Conservation (phyloP, 2,113 vertebrate genomes). For the Apus apus region DNA sequence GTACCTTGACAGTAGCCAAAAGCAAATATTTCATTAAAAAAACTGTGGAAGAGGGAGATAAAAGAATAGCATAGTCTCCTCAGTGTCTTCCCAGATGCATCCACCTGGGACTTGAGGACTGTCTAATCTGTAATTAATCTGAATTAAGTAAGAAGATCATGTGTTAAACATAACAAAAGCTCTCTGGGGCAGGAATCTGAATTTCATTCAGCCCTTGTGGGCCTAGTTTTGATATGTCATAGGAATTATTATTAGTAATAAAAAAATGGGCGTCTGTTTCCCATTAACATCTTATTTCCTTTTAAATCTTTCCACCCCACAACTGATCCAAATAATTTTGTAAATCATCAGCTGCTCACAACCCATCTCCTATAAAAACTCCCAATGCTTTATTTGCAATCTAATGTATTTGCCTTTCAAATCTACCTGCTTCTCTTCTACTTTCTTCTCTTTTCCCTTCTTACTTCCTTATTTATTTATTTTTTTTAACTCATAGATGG, state of each 20-base stretch:
- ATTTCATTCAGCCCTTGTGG: neutral
- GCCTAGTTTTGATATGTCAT: neutral
- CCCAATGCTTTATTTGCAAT: neutral
- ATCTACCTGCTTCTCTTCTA: neutral
- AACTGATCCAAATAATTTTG: neutral
- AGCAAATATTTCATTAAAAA: neutral
- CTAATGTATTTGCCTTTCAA: neutral
- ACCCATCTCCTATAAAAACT: neutral
- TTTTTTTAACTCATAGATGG: neutral
- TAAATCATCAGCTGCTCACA: neutral
- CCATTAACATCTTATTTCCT: neutral
- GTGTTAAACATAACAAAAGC: neutral
- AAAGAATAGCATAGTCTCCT: fast-evolving
- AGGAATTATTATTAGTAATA: neutral
- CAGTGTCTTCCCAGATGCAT: neutral
- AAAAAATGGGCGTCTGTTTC: neutral
- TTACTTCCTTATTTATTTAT: neutral
- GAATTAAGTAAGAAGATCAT: neutral
- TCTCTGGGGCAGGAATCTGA: neutral
- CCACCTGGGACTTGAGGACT: neutral
- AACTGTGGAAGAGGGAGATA: neutral
- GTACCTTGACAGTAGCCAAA: neutral
- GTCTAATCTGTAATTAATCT: neutral
- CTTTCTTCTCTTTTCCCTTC: neutral
- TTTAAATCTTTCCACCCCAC: neutral